Evolutionary conservation across 1,140 invertebrate species (phyloP).

Genomic region (Caerostris darwini): DNA sequence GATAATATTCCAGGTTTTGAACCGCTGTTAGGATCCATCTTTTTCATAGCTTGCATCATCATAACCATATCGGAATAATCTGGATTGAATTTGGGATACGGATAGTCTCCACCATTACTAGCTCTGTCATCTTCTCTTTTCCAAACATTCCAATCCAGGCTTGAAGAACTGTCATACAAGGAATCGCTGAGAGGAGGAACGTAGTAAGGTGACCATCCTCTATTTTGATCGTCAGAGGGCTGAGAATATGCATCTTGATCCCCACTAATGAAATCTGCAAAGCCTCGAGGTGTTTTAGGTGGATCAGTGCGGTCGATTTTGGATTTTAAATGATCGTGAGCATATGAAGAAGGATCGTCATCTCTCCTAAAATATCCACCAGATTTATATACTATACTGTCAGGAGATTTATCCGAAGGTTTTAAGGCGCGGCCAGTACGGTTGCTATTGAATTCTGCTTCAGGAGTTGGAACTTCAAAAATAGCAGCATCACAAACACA

Average conservation of each 20-base stretch:
- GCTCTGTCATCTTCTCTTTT: slow-evolving; percentile 51
- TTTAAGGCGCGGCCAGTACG: slow-evolving; percentile 26
- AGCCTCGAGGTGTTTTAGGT: slow-evolving; percentile 51
- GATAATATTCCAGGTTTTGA: slow-evolving; percentile 37
- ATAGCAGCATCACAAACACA: background rate
- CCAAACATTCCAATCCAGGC: slow-evolving; percentile 2
- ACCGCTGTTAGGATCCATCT: slow-evolving; percentile 42
- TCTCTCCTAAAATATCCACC: slow-evolving; percentile 32
- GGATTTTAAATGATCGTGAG: background rate
- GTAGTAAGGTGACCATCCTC: slow-evolving; percentile 62
- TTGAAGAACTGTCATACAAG: slow-evolving; percentile 44
- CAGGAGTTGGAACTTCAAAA: background rate
- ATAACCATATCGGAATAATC: slow-evolving; percentile 64
- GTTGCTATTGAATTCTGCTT: slow-evolving; percentile 29
- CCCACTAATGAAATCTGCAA: slow-evolving; percentile 57
- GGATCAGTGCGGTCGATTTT: background rate
- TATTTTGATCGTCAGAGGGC: background rate
- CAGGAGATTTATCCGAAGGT: background rate
- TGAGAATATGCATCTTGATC: background rate
- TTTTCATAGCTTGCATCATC: slow-evolving; percentile 73
- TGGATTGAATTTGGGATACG: background rate
- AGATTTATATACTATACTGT: slow-evolving; percentile 33
- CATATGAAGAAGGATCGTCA: background rate
- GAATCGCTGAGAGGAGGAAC: slow-evolving; percentile 5
- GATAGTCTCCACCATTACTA: background rate